Conservation (phyloP, 1,140 invertebrate genomes). For the Pectinophora gossypiella region DNA sequence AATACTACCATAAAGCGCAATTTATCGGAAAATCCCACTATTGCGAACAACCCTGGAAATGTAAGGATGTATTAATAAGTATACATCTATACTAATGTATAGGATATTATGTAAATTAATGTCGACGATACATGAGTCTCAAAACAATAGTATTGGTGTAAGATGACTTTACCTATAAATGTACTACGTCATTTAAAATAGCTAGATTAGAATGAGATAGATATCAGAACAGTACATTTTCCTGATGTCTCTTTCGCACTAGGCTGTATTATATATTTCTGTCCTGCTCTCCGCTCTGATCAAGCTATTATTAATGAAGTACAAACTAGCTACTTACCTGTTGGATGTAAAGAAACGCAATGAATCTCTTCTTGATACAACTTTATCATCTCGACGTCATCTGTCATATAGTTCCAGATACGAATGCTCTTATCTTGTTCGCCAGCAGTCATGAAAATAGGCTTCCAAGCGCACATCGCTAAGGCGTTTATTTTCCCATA, state of each 20-base stretch:
- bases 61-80: background rate
- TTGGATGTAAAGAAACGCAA: slow-evolving; percentile 88
- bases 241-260: too few species aligned
- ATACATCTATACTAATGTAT: too few species aligned
- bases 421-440: slow-evolving; percentile 86
- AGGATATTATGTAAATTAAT: too few species aligned
- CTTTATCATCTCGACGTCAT: slow-evolving; percentile 85
- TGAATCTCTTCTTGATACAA: slow-evolving; percentile 89
- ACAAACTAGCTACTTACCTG: slow-evolving; percentile 53
- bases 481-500: slow-evolving; percentile 85
- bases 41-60: slow-evolving; percentile 84
- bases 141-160: too few species aligned
- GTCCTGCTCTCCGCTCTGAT: too few species aligned
- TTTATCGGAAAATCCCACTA: slow-evolving; percentile 94
- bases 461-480: slow-evolving; percentile 91
- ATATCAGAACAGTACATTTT: too few species aligned
- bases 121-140: too few species aligned
- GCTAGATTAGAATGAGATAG: too few species aligned
- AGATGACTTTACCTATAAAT: too few species aligned
- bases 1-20: slow-evolving; percentile 89
- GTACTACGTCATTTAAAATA: too few species aligned
- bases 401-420: slow-evolving; percentile 93
- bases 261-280: too few species aligned
- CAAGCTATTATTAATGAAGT: too few species aligned
- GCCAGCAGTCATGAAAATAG: slow-evolving; percentile 90